Conservation (phyloP, 53 echinoderm and acorn worm species). For the Temnopleurus reevesii region DNA sequence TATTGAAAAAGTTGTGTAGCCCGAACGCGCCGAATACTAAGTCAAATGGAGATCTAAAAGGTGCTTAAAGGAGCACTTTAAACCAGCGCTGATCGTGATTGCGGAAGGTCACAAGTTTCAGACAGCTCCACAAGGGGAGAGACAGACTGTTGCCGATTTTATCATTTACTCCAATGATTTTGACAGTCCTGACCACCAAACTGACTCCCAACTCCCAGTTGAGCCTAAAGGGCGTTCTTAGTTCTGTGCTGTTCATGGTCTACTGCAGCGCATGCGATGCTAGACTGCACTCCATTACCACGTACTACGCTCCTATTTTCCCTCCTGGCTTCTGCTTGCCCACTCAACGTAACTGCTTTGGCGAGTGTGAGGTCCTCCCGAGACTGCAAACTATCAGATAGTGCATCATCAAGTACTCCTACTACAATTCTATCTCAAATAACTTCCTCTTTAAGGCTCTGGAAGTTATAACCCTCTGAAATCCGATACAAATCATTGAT, state of each 20-base stretch:
- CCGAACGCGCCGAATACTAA: slow-evolving; percentile 1
- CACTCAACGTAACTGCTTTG: slow-evolving; percentile 52
- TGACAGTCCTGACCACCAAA: no score
- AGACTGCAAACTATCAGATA: slow-evolving; percentile 43
- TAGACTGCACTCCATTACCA: no score
- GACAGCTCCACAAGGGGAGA: slow-evolving; percentile 53
- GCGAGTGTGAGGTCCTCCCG: slow-evolving; percentile 52
- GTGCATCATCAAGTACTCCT: slow-evolving; percentile 20
- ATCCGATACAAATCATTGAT: slow-evolving; percentile 68
- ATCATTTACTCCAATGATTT: no score
- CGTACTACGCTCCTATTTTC: not conserved
- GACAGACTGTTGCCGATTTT: slow-evolving; percentile 59
- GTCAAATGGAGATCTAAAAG: not conserved
- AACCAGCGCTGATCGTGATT: slow-evolving; percentile 51
- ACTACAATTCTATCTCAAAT: slow-evolving; percentile 66
- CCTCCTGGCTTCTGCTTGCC: slow-evolving; percentile 42
- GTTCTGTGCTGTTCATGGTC: no score
- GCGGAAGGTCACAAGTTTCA: slow-evolving; percentile 53
- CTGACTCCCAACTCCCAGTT: no score
- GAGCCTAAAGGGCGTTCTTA: no score
- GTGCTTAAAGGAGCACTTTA: slow-evolving; percentile 12
- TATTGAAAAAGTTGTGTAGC: slow-evolving; percentile 44
- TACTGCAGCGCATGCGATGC: no score
- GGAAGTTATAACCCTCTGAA: slow-evolving; percentile 65
- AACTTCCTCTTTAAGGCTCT: slow-evolving; percentile 60